Percentiles rank a stretch among this genome's conserved stretches.
Conservation (phyloP, 2,797 vertebrate species). For the Pseudomugil gertrudae region DNA sequence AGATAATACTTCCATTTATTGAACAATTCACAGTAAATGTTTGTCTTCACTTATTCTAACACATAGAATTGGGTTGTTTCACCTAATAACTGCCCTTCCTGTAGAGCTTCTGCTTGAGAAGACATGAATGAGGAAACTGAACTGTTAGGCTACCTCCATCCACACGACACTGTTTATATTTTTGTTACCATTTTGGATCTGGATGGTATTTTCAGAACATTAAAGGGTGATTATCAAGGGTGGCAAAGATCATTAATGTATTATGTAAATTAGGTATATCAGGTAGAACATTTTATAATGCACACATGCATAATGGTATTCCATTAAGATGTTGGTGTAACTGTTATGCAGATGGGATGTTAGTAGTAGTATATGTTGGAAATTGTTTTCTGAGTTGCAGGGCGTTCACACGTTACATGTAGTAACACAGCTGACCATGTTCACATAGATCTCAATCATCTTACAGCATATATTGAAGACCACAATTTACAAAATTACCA, state of each 20-base stretch:
- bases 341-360: background rate
- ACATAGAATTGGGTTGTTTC: background rate
- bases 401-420: background rate
- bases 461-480: no score
- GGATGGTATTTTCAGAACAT: background rate
- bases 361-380: background rate
- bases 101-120: background rate
- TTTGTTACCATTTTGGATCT: background rate
- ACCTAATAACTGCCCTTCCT: constrained; percentile 2
- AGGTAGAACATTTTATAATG: no score
- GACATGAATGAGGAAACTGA: background rate
- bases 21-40: constrained; percentile 7
- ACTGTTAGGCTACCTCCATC: background rate
- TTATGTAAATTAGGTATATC: no score
- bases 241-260: no score
- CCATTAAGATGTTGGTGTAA: background rate
- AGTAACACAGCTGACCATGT: background rate
- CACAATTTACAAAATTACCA: background rate
- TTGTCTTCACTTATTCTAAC: background rate
- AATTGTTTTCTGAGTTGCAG: background rate
- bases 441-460: background rate
- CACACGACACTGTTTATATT: background rate
- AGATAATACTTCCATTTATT: background rate
- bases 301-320: background rate
- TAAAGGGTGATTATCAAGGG: no score